Evolutionary conservation across 2,888 invertebrate species (phyloP).

Genomic region (Protula sp.): DNA sequence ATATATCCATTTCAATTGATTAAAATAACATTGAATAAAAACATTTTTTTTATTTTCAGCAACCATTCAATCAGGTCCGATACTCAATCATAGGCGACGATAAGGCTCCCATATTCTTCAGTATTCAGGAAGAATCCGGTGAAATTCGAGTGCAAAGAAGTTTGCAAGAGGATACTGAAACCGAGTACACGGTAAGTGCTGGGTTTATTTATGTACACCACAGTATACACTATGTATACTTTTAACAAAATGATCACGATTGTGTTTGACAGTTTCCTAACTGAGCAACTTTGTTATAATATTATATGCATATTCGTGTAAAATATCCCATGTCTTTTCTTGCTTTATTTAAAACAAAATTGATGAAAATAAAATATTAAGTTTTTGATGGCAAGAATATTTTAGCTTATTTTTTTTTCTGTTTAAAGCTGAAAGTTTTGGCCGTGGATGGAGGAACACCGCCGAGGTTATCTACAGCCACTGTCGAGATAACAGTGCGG

Average conservation of each 20-base stretch:
- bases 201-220: too few species aligned
- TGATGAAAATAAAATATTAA: background rate
- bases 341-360: too few species aligned
- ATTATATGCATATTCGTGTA: too few species aligned
- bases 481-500: slow-evolving; percentile 22
- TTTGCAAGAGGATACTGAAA: slow-evolving; percentile 22
- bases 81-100: slow-evolving; percentile 21
- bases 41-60: background rate
- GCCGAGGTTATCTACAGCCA: slow-evolving; percentile 21
- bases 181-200: slow-evolving; percentile 19
- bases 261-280: too few species aligned
- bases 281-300: too few species aligned
- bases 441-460: slow-evolving; percentile 37
- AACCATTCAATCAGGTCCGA: slow-evolving; percentile 11
- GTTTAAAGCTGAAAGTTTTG: slow-evolving; percentile 31
- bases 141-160: slow-evolving; percentile 22
- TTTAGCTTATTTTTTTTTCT: background rate
- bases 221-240: too few species aligned
- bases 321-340: too few species aligned
- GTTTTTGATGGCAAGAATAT: background rate
- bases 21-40: background rate
- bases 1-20: background rate
- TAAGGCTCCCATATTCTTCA: slow-evolving; percentile 31
- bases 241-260: too few species aligned
- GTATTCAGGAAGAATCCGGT: slow-evolving; percentile 15